phyloP scores from a whole-genome alignment of 2,797 vertebrate species.

The Gymnodraco acuticeps region DNA sequence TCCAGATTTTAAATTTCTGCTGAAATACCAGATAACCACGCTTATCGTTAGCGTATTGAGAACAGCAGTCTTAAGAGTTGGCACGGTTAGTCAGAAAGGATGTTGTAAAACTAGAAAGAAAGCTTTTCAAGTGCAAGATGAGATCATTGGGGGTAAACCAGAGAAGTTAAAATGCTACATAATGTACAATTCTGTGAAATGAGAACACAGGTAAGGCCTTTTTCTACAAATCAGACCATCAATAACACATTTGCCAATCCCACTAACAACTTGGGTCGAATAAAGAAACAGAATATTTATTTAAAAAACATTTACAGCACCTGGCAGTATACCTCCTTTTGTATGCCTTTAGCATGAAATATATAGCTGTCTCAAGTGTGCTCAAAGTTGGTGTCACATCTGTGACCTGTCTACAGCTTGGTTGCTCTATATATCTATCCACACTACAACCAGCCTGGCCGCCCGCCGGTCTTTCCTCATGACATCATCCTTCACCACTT shows the following conservation, averaged over 20 bases:
- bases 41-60: background rate
- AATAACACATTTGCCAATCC: background rate
- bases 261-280: background rate
- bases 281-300: background rate
- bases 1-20: constrained; percentile 3
- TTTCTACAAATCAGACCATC: background rate
- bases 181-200: background rate
- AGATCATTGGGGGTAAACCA: background rate
- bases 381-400: constrained; percentile 23
- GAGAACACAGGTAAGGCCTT: background rate
- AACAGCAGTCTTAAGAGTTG: background rate
- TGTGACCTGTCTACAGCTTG: constrained; percentile 31
- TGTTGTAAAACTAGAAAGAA: background rate
- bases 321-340: background rate
- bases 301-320: background rate
- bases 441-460: constrained; percentile 25
- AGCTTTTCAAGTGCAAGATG: background rate
- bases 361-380: background rate
- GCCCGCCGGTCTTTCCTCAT: constrained; percentile 55
- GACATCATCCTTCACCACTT: constrained; percentile 68
- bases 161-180: background rate
- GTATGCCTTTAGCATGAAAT: constrained; percentile 2
- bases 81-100: background rate
- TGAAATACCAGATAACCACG: constrained; percentile 1
- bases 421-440: constrained; percentile 40